Evolutionary conservation across 2,888 invertebrate species (phyloP), one percentile per base, ranked within the genome.

Genomic region (Lymantria dispar): DNA sequence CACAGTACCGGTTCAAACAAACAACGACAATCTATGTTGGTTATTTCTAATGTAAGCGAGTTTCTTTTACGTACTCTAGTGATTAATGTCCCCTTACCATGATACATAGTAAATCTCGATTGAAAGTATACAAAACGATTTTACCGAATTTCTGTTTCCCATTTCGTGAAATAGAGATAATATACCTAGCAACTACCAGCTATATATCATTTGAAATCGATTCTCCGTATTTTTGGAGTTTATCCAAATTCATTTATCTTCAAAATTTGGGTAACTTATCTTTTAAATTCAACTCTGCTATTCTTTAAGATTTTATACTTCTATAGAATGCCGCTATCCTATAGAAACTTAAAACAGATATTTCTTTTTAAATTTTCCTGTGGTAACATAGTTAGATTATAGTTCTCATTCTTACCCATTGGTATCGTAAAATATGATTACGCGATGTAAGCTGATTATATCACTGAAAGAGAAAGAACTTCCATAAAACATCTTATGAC

Each of bases 71-170:
- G 47, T 48, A 44, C 15, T 22, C 45, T 43, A 46, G 55, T 62
- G 66, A 63, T 63, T 62, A 56, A 63, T 65, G 66, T 47, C 14
- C 47, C 36, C 41, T 3, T 39, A 46, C 33, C 39, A 44, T 45
- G 37, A 43, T 15, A 45, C 43, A 42, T 54, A 40, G 54, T 65
- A 62, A 65, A 58, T 65, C 66, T 54, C 29, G 10, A 45, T 31
- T 51, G 22, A 48, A 56, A 58, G 53, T 50, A 65, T 45, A 47
- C 48, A 42, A 38, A 54, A 51, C 37, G 33, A 54, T 54, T 62
- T 62, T 66, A 54, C 52, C 46, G 55, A 58, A 38, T 58, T 50
- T 65, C 56, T 54, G 50, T 50, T 47, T 52, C 47, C 45, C 39
- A 50, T 45, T 51, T 43, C 12, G 47, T 37, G 48, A 52, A 53